Percentiles rank a stretch among this genome's conserved stretches.
Evolutionary conservation across 2,113 vertebrate genomes (phyloP).

Genomic region (Enhydra lutris): DNA sequence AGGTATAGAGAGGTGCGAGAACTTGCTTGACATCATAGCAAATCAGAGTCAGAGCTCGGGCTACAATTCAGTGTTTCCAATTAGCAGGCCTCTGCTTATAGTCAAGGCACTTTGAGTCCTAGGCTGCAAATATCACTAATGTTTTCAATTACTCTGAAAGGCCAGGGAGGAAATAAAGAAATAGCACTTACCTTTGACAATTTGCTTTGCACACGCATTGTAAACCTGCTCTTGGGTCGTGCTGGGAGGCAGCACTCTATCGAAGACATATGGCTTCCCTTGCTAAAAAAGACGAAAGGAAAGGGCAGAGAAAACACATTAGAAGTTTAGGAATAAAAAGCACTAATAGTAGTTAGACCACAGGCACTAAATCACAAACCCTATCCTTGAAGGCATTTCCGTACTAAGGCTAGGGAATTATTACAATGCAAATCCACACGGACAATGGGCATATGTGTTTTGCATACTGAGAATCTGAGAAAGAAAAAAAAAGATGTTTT

Average conservation of each 20-base stretch:
- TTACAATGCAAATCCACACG: neutral
- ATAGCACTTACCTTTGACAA: slow-evolving; percentile 90
- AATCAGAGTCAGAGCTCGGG: slow-evolving; percentile 16
- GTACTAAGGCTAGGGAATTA: neutral
- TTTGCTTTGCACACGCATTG: slow-evolving; percentile 93
- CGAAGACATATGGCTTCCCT: slow-evolving; percentile 93
- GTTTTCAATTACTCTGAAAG: slow-evolving; percentile 61
- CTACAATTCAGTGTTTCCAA: slow-evolving; percentile 62
- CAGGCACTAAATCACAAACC: neutral
- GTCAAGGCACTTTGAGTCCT: slow-evolving; percentile 1
- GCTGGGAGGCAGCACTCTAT: slow-evolving; percentile 92
- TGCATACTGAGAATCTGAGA: neutral
- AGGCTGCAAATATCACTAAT: slow-evolving; percentile 55
- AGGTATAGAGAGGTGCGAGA: neutral
- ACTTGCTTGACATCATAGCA: slow-evolving; percentile 28
- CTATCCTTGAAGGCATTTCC: neutral
- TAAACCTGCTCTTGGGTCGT: slow-evolving; percentile 93
- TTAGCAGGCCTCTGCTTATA: slow-evolving; percentile 49
- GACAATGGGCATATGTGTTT: neutral
- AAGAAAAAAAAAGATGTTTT: neutral
- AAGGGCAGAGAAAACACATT: neutral
- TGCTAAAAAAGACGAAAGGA: slow-evolving; percentile 80
- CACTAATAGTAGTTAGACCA: neutral
- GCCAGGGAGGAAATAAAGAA: slow-evolving; percentile 52
- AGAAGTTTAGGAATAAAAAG: slow-evolving; percentile 29